Evolutionary conservation across 1,140 invertebrate genomes (phyloP), one percentile per base, ranked within the genome.

Genomic region (Heliconius melpomene): DNA sequence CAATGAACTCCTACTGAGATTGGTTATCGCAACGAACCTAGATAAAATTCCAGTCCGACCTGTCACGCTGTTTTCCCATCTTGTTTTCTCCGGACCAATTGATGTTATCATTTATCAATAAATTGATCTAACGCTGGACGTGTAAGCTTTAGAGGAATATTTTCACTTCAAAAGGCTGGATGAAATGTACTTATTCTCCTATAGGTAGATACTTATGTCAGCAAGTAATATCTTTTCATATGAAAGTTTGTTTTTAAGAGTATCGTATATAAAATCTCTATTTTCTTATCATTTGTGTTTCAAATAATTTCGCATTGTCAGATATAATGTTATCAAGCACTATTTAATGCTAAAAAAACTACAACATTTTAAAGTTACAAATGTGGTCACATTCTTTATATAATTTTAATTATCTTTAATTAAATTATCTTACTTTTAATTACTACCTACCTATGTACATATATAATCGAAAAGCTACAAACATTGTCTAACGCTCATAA

Each of bases 21-120:
- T 50, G 71, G 57, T 73, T 80, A 83, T 83, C 79, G 60, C 60
- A 71, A 81, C 73, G 77, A 83, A 81, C 79, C 79, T 79, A 83
- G 82, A 81, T 81, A 81, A 83, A 79, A 78, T 80, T 83, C 82
- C 79, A 78, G 82, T 83, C 75, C 60, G 76, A 80, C 82, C 79
- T 78, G 82, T 83, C 82, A 83, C 54, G 54, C 57, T 80, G 76
- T 83, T 80, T 83, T 80, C 78, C 78, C 78, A 79, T 79, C 79
- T 83, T 54, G 77, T 83, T 83, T 83, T 83, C 82, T 80, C 76
- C 75, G 40, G 18, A 50, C 71, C 74, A 77, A 73, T 77, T 52
- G 76, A 81, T 77, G n/a, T 81, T 81, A 78, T 81, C 80, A 74
- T 50, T 78, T 81, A 81, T 81, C 77, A 78, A 46, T 78, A 81